A percentile compares a stretch with the other conserved stretches of the same genome.
Evolutionary conservation across 92 coral and sea anemone genomes (phyloP).

Genomic region (Porites cylindrica): DNA sequence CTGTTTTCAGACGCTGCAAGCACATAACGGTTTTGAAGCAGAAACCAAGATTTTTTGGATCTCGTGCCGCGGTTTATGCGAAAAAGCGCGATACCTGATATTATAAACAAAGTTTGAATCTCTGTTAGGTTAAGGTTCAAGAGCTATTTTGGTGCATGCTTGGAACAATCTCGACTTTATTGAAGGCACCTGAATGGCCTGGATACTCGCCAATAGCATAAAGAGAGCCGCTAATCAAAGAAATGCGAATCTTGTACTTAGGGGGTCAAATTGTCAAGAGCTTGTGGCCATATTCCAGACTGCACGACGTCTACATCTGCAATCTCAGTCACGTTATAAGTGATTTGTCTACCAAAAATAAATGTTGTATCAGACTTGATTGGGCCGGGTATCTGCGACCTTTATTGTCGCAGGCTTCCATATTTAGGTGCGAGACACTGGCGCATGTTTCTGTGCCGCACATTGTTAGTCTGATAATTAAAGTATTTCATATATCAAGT

Average conservation of each 20-base stretch:
- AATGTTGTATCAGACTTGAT: conserved; percentile 19
- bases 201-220: conserved; percentile 25
- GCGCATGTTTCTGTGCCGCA: too few relatives aligned
- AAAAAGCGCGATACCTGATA: conserved; percentile 37
- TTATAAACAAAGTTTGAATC: conserved; percentile 7
- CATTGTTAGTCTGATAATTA: too few relatives aligned
- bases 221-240: conserved; percentile 25
- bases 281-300: conserved; percentile 9
- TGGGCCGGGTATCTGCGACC: conserved; percentile 28
- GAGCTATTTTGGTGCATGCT: conserved; percentile 34
- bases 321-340: background rate
- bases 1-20: conserved; percentile 33
- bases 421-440: background rate
- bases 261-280: conserved; percentile 41
- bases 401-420: background rate
- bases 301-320: conserved; percentile 14
- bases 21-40: conserved; percentile 7
- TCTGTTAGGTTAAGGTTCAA: conserved; percentile 31
- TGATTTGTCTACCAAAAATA: conserved; percentile 48
- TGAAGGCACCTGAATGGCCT: conserved; percentile 1
- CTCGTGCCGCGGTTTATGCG: conserved; percentile 33
- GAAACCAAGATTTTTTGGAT: conserved; percentile 6
- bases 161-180: conserved; percentile 51
- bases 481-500: too few relatives aligned
- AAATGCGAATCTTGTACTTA: conserved; percentile 15